A percentile compares a stretch with the other conserved stretches of the same genome.
Evolutionary conservation across 1,140 invertebrate species (phyloP).

Genomic region (Macrotrachela quadricornifera): DNA sequence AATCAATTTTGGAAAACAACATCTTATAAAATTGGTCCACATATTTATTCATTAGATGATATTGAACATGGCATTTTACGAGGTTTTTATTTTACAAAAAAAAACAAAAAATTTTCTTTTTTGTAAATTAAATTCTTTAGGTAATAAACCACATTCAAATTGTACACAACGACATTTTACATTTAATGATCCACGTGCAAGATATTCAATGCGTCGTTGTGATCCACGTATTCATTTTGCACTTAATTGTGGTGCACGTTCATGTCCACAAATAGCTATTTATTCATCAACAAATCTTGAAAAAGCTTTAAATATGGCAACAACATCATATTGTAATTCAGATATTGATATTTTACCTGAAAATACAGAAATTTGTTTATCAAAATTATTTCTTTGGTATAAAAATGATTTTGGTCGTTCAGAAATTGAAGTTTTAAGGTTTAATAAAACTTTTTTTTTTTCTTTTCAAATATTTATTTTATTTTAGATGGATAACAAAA

Average conservation of each 20-base stretch:
- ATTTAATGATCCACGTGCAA: conserved; percentile 18
- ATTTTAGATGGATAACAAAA: too few relatives aligned
- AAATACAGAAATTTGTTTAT: not conserved
- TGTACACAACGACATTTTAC: conserved; percentile 20
- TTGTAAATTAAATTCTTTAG: conserved; percentile 15
- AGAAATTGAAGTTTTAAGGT: too few relatives aligned
- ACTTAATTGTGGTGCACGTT: conserved; percentile 30
- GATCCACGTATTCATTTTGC: conserved; percentile 33
- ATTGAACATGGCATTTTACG: conserved; percentile 31
- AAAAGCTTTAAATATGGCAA: not conserved
- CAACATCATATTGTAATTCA: not conserved
- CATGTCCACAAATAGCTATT: conserved; percentile 10
- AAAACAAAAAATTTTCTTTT: not conserved
- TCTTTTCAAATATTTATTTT: too few relatives aligned
- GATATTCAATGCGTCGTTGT: conserved; percentile 17
- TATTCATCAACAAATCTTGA: not conserved
- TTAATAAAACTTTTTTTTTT: too few relatives aligned
- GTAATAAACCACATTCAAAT: conserved; percentile 27
- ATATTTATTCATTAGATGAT: conserved; percentile 23
- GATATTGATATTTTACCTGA: not conserved
- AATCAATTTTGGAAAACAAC: conserved; percentile 4
- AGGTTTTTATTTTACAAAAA: conserved; percentile 12
- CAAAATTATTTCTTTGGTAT: conserved; percentile 7
- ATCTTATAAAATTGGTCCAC: conserved; percentile 15
- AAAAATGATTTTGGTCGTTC: not conserved